A percentile compares a stretch with the other conserved stretches of the same genome.
Evolutionary conservation across 1,140 invertebrate genomes (phyloP).

Genomic region (Papilio polytes): DNA sequence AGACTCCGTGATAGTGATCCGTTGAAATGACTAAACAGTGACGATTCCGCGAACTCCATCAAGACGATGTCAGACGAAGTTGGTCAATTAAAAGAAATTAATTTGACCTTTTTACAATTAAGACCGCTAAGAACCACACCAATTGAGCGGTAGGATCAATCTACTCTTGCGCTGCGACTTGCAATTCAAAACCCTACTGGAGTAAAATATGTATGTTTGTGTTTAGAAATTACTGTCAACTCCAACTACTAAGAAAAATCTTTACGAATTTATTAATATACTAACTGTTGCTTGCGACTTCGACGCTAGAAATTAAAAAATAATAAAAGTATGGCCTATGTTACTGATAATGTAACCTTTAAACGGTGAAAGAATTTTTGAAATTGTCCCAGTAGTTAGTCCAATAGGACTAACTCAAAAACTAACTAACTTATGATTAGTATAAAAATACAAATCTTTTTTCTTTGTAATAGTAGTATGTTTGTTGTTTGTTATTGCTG

Average conservation of each 20-base stretch:
- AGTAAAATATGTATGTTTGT: not conserved
- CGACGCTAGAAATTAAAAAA: no score
- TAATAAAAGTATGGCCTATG: no score
- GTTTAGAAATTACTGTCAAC: no score
- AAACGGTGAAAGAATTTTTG: no score
- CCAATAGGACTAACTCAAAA: no score
- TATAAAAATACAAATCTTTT: no score
- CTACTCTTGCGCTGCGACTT: not conserved
- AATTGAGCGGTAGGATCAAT: conserved; percentile 38
- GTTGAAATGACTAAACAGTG: conserved; percentile 6
- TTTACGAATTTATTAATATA: no score
- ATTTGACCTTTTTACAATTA: conserved; percentile 77
- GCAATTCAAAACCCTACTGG: not conserved
- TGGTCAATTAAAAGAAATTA: conserved; percentile 75
- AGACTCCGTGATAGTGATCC: not conserved
- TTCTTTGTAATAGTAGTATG: not conserved
- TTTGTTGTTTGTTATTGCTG: not conserved
- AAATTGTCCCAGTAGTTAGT: no score
- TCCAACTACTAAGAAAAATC: no score
- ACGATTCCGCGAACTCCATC: conserved; percentile 53
- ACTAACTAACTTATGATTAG: no score
- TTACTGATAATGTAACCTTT: no score
- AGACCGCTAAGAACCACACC: conserved; percentile 49
- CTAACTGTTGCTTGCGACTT: no score
- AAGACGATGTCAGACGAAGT: conserved; percentile 43